Conservation (phyloP, 2,113 vertebrate genomes). For the Podiceps cristatus region DNA sequence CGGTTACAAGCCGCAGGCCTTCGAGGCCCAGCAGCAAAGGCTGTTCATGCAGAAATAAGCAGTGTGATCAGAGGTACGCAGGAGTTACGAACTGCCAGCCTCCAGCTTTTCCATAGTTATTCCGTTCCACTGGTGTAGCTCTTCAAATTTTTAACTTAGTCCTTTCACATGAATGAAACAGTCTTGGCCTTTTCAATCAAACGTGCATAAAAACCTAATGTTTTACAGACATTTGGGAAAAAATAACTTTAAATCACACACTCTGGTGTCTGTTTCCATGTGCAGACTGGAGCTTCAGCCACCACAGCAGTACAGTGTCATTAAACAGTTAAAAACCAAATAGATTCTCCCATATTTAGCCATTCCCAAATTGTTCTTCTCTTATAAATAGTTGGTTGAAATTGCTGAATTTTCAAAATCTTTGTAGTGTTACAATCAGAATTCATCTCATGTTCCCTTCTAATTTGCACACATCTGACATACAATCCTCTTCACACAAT, state of each 20-base stretch:
- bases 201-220: neutral
- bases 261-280: neutral
- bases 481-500: neutral
- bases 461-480: neutral
- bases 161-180: neutral
- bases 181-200: neutral
- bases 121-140: neutral
- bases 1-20: neutral
- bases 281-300: neutral
- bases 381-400: neutral
- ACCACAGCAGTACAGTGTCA: neutral
- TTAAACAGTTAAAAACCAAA: neutral
- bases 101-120: neutral
- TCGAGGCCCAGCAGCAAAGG: rapidly evolving
- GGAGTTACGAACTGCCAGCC: neutral
- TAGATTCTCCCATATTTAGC: neutral
- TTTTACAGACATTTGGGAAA: neutral
- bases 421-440: neutral
- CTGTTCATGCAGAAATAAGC: neutral
- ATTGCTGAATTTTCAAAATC: neutral
- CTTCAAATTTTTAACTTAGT: neutral
- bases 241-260: neutral
- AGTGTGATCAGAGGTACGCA: neutral
- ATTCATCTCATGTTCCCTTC: neutral
- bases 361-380: neutral